A percentile compares a stretch with the other conserved stretches of the same genome.
These are phyloP conservation scores for Strigops habroptila DNA, from an alignment of 2,113 vertebrate species.

Conservation along the genomic window DNA sequence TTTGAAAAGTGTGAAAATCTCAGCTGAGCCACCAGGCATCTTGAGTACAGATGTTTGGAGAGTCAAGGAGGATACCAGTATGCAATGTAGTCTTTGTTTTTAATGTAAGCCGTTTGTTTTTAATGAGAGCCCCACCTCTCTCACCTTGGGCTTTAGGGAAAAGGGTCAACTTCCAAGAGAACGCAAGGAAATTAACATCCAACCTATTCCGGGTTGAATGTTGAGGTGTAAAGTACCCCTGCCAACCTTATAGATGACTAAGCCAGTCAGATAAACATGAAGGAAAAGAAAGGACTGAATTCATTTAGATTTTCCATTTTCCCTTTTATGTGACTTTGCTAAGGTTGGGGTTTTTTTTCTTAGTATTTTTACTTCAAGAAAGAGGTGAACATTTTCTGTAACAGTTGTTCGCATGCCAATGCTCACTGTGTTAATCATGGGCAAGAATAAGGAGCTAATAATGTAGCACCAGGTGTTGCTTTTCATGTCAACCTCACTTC, in stretches of 20 bases:
- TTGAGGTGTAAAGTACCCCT: neutral
- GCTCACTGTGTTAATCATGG: neutral
- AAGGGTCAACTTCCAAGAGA: neutral
- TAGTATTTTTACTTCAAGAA: neutral
- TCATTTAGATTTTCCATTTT: neutral
- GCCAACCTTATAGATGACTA: neutral
- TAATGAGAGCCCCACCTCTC: neutral
- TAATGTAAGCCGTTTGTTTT: neutral
- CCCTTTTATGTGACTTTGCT: neutral
- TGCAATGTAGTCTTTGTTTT: neutral
- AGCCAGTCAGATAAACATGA: neutral
- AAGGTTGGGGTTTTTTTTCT: neutral
- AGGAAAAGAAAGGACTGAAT: neutral
- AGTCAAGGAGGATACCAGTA: no score
- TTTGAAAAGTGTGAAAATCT: neutral
- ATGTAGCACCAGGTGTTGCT: neutral
- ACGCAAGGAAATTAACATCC: neutral
- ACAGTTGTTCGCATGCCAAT: neutral
- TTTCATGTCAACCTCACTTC: neutral
- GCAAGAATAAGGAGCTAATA: neutral
- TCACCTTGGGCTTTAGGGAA: neutral
- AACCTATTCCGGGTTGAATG: neutral
- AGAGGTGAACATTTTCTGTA: neutral
- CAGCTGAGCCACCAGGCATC: accelerated
- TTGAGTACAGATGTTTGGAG: neutral